Evolutionary conservation across 2,888 invertebrate species (phyloP).

Genomic region (Lissocephala sabroskyi): DNA sequence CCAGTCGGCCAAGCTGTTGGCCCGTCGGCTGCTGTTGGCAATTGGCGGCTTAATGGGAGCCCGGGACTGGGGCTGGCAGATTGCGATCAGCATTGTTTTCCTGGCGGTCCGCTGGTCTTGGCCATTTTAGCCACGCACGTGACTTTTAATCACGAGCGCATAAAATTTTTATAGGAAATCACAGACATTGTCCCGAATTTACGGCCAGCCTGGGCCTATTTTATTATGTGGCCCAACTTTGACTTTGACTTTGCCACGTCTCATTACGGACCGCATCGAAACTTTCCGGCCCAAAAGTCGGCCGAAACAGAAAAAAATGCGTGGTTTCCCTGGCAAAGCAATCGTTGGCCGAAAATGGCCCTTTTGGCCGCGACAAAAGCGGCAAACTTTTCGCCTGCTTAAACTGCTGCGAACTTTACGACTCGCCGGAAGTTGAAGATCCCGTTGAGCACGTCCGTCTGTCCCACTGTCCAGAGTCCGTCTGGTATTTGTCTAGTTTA

Average conservation of each 20-base stretch:
- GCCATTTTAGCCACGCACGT: constrained; percentile 53
- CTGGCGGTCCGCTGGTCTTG: constrained; percentile 2
- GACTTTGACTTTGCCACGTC: constrained; percentile 19
- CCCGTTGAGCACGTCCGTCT: not conserved
- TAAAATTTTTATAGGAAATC: constrained; percentile 40
- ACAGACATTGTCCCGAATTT: constrained; percentile 20
- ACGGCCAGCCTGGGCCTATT: constrained; percentile 36
- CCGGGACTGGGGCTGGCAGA: too few relatives aligned
- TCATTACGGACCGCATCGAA: too few relatives aligned
- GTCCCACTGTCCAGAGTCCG: not conserved
- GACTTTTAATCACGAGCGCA: constrained; percentile 66
- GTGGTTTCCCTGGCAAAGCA: too few relatives aligned
- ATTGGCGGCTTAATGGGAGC: constrained; percentile 7
- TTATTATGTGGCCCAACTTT: constrained; percentile 31
- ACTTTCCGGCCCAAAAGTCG: too few relatives aligned
- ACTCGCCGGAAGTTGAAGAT: constrained; percentile 32
- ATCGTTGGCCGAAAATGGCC: constrained; percentile 7
- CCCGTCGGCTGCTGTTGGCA: not conserved
- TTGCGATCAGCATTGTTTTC: constrained; percentile 56
- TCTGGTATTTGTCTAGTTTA: constrained; percentile 22
- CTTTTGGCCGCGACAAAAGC: constrained; percentile 24
- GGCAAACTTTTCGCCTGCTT: constrained; percentile 26
- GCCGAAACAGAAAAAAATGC: too few relatives aligned
- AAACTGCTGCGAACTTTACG: constrained; percentile 45
- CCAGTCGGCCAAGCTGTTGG: not conserved